Evolutionary conservation across 2,797 vertebrate genomes (phyloP).

Genomic region (Hemibagrus guttatus): DNA sequence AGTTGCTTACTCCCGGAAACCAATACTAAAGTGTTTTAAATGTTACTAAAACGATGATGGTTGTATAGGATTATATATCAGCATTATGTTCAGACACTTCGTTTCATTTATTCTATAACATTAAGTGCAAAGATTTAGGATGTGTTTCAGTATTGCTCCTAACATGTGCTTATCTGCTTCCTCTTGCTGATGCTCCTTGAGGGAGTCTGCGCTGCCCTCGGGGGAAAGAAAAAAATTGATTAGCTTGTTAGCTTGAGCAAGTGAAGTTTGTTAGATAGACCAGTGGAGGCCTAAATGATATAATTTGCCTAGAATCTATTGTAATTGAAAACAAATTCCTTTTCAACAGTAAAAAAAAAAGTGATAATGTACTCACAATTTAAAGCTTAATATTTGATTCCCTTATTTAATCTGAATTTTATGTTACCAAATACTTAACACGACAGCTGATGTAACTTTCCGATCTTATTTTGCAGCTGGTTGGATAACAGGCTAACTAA

Average conservation of each 20-base stretch:
- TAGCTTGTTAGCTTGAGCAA: background rate
- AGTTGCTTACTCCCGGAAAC: background rate
- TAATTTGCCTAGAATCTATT: background rate
- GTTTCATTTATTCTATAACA: background rate
- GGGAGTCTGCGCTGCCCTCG: background rate
- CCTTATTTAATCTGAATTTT: background rate
- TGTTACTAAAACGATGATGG: background rate
- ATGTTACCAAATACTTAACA: background rate
- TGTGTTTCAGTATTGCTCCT: background rate
- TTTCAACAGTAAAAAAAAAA: background rate
- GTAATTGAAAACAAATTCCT: background rate
- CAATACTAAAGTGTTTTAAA: background rate
- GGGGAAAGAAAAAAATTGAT: conserved; percentile 2
- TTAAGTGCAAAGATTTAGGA: background rate
- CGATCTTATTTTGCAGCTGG: background rate
- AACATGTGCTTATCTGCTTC: background rate
- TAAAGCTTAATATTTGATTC: background rate
- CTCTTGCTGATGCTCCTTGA: background rate
- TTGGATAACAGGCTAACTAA: background rate
- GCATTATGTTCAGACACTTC: background rate
- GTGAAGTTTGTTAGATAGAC: background rate
- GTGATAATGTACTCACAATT: background rate
- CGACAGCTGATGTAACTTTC: background rate
- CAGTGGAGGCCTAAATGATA: background rate
- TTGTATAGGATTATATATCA: background rate